Percentiles rank a stretch among this genome's conserved stretches.
These are phyloP conservation scores for Alosa alosa DNA, from an alignment of 2,113 vertebrate genomes.

Conservation along the genomic window DNA sequence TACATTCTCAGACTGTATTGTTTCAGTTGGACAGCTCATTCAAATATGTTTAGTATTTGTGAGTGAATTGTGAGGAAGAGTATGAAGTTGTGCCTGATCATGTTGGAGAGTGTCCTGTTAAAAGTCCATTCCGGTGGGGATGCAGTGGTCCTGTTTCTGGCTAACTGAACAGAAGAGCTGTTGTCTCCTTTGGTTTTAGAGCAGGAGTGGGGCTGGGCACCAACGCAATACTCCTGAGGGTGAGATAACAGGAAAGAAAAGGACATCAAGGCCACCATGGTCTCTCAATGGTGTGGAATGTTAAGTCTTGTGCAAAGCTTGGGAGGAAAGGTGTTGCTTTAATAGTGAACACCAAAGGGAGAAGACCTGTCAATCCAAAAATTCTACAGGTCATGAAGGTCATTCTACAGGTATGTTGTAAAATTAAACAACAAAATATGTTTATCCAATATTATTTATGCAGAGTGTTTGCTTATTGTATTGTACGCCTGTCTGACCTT, in stretches of 20 bases:
- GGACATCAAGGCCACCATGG: background rate
- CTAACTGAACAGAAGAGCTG: background rate
- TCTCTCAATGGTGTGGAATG: background rate
- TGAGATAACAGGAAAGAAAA: background rate
- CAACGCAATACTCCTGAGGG: constrained; percentile 51
- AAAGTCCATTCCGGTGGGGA: constrained; percentile 61
- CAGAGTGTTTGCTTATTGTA: background rate
- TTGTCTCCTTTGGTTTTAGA: constrained; percentile 14
- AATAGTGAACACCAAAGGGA: background rate
- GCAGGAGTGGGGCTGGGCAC: constrained; percentile 45
- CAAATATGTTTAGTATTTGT: background rate
- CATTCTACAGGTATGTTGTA: background rate
- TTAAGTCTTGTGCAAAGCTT: background rate
- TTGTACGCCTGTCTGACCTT: background rate
- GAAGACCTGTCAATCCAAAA: background rate
- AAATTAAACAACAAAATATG: background rate
- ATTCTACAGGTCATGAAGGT: background rate
- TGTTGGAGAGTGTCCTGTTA: constrained; percentile 70
- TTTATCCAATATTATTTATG: background rate
- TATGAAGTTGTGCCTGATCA: constrained; percentile 63
- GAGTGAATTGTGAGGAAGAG: background rate
- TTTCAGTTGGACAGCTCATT: background rate
- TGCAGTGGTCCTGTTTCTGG: constrained; percentile 43
- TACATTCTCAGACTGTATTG: background rate
- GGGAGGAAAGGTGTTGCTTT: background rate